phyloP scores from a whole-genome alignment of 2,113 vertebrate genomes.

The Rhadina sibilatrix region DNA sequence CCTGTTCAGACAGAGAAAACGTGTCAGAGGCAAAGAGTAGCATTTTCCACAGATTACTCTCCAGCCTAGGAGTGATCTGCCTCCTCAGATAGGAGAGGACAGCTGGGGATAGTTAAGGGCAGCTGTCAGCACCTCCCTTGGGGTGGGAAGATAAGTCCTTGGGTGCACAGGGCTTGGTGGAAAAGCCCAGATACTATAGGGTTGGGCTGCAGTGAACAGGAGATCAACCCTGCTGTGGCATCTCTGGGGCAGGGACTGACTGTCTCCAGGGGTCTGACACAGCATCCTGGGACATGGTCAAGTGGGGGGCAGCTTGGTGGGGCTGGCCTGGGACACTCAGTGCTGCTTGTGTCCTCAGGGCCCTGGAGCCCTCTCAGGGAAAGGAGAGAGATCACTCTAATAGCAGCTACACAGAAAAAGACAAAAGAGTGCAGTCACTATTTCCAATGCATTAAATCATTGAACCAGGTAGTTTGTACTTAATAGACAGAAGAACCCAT shows the following conservation, averaged over 20 bases:
- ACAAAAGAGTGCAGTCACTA: not conserved
- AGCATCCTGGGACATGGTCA: not conserved
- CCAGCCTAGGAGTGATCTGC: not conserved
- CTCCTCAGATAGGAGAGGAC: not conserved
- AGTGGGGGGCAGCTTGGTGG: fast-evolving
- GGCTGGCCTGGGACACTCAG: not conserved
- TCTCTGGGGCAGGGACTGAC: not conserved
- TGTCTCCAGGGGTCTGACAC: not conserved
- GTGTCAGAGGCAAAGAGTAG: not conserved
- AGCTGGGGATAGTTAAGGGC: not conserved
- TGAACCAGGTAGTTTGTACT: not conserved
- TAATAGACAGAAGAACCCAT: not conserved
- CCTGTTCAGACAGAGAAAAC: not conserved
- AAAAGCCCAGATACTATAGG: not conserved
- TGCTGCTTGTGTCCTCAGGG: not conserved
- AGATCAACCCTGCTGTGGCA: not conserved
- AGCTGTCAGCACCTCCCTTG: not conserved
- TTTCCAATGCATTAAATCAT: not conserved
- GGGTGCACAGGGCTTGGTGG: fast-evolving
- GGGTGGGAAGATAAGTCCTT: not conserved
- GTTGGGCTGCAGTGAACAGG: not conserved
- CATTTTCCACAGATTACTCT: not conserved
- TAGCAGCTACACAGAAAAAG: not conserved
- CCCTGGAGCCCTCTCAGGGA: not conserved
- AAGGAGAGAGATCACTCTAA: not conserved